Evolutionary conservation across 2,113 vertebrate species (phyloP).

Genomic region (Hypocryptadius cinnamomeus): DNA sequence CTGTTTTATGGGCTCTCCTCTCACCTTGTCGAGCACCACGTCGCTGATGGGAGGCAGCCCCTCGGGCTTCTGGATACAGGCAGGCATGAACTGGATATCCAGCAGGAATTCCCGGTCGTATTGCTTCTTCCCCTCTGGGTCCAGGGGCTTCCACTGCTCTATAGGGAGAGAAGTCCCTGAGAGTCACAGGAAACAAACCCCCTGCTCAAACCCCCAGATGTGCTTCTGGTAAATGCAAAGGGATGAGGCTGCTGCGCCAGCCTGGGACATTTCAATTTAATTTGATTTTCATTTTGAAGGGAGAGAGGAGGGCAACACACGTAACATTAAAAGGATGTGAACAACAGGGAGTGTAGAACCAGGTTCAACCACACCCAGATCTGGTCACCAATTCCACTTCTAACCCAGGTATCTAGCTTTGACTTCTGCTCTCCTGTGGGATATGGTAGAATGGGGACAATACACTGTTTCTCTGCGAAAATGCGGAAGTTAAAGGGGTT

Average conservation of each 20-base stretch:
- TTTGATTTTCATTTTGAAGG: neutral
- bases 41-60: slow-evolving; percentile 94
- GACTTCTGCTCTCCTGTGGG: fast-evolving
- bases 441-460: fast-evolving
- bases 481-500: neutral
- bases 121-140: slow-evolving; percentile 84
- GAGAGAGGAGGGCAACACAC: neutral
- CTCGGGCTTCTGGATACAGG: slow-evolving; percentile 90
- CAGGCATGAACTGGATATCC: slow-evolving; percentile 92
- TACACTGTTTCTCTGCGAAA: neutral
- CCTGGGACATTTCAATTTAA: neutral
- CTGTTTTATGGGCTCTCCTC: slow-evolving; percentile 56
- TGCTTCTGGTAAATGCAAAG: fast-evolving
- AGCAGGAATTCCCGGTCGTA: slow-evolving; percentile 89
- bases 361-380: fast-evolving
- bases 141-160: slow-evolving; percentile 73
- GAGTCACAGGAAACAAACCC: neutral
- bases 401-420: fast-evolving
- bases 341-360: fast-evolving
- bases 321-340: neutral
- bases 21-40: slow-evolving; percentile 96
- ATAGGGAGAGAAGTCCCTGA: slow-evolving; percentile 15
- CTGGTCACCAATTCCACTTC: neutral
- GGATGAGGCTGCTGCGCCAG: neutral
- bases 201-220: fast-evolving